Evolutionary conservation across 1,140 invertebrate genomes (phyloP).

Genomic region (Micrasema longulum): DNA sequence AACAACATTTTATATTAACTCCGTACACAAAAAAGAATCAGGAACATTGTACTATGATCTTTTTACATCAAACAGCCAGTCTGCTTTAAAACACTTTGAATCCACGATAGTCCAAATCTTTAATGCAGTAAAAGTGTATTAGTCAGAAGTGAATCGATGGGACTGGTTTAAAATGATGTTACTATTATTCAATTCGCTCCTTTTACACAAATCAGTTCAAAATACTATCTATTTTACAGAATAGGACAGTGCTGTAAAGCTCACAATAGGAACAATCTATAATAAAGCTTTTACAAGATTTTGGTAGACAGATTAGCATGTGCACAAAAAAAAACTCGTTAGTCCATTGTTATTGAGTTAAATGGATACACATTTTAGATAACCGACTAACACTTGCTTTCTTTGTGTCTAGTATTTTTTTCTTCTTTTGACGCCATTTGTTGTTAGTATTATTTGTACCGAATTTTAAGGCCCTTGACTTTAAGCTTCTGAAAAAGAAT

Average conservation of each 20-base stretch:
- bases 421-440: slow-evolving; percentile 20
- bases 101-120: too few relatives aligned
- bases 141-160: too few relatives aligned
- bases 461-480: background rate
- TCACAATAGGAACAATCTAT: slow-evolving; percentile 29
- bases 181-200: too few relatives aligned
- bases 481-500: too few relatives aligned
- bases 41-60: too few relatives aligned
- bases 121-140: too few relatives aligned
- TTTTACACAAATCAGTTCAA: too few relatives aligned
- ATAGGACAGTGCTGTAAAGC: slow-evolving; percentile 3
- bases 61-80: too few relatives aligned
- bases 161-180: too few relatives aligned
- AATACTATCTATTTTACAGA: background rate
- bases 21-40: too few relatives aligned
- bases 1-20: too few relatives aligned
- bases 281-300: slow-evolving; percentile 19
- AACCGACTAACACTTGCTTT: slow-evolving; percentile 23
- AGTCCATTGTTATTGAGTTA: slow-evolving; percentile 29
- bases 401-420: slow-evolving; percentile 20
- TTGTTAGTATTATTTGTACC: slow-evolving; percentile 8
- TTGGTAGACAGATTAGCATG: slow-evolving; percentile 31
- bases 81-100: too few relatives aligned
- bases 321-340: slow-evolving; percentile 37
- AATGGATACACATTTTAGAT: slow-evolving; percentile 34